Base-by-base conservation (phyloP, 2,113 vertebrate species). In the Rhadina sibilatrix region DNA sequence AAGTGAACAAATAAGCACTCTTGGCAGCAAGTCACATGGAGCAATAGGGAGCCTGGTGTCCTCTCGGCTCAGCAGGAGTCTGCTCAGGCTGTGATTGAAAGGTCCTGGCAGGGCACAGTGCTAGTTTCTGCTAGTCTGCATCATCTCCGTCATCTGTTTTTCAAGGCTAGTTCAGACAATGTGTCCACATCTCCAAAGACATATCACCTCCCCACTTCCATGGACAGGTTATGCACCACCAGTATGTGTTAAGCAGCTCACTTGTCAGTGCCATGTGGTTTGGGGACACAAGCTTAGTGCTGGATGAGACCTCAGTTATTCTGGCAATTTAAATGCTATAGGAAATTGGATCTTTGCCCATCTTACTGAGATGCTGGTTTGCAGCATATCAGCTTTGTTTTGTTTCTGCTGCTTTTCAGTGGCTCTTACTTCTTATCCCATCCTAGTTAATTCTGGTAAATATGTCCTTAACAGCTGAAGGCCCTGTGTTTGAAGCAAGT, bases 201-300 rank as follows among this genome's bases (percentile, higher is more conserved):
- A 6, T 5, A 33, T 30, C 47, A 47, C 10, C 5, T 64, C 37
- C 15, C 19, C 0, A 0, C 17, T 20, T 75, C 9, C 2, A 11
- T 16, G n/a, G 50, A 11, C 22, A 30, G 24, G 13, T 71, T 35
- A 4, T 56, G 40, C 5, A 8, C 15, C 24, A 5, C 30, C 50
- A 42, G 59, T 46, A 12, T 11, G 14, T 28, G 37, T 59, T 40
- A 56, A 52, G 28, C 24, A 52, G 31, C n/a, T 87, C 53, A 42
- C 49, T 30, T 8, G 1, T 56, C 38, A 38, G 1, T 56, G 24
- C 27, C 24, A 2, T 6, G 5, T 52, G 19, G 8, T 87, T 6
- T 38, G 42, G 22, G 30, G 20, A 68, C n/a, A 56, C 10, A 68
- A 35, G 8, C 16, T 47, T 60, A 28, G 15, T 35, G 28, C 40